Base-by-base conservation (phyloP, 2,888 invertebrate species). In the Andrena dorsata region DNA sequence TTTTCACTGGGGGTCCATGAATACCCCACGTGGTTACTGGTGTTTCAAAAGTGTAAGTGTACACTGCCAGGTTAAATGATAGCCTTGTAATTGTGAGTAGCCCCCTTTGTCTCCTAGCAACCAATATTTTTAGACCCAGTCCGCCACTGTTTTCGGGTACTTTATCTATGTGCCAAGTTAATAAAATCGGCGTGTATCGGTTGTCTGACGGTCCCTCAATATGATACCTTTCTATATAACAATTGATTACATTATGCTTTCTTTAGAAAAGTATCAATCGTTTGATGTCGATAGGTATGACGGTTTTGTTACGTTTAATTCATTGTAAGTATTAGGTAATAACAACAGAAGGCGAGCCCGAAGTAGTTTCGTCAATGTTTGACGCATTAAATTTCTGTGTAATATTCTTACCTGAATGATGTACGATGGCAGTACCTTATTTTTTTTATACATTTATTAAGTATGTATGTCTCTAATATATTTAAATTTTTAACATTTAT, bases 361-460 rank as follows among this genome's bases (percentile, higher is more conserved):
- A 60, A n/a, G 16, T 56, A 10, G 68, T 26, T 26, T 32, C 13
- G 23, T 69, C 10, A 35, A n/a, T 68, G 56, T 69, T 35, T 23
- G 53, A 69, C 23, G 56, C 35, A 32, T 56, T 56, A 41, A 69
- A 56, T 26, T 41, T 41, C 26, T 60, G 32, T 60, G n/a, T n/a
- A 20, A 32, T 30, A 60, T 30, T 32, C 13, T 60, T 8, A n/a
- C n/a, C 8, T 56, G 56, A 26, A 26, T 23, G 56, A 23, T 56
- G 23, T 20, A 41, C 16, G 16, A 41, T 41, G 41, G 41, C 23
- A 23, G 56, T 56, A 10, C n/a, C 60, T 60, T 60, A 20, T 60
- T 58, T 60, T 60, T 13, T 60, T 16, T 60, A 28, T 60, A n/a
- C 26, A 56, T 26, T 23, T 56, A 26, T n/a, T 26, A 56, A 23